Conservation (phyloP, 2,113 vertebrate genomes). For the Microcebus ravelobensis region DNA sequence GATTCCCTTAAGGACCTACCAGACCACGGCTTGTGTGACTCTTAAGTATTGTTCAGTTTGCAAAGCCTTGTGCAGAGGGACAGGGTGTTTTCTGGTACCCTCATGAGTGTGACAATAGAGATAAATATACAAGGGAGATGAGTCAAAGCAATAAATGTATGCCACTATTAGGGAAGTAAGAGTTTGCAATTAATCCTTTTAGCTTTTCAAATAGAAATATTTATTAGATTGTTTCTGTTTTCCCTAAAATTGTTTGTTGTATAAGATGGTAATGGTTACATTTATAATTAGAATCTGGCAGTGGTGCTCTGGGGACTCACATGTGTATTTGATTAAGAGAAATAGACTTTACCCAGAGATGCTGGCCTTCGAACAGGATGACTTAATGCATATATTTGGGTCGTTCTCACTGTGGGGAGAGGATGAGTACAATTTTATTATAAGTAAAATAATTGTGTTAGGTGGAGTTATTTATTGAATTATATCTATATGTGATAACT, state of each 20-base stretch:
- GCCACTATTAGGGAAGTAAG: not conserved
- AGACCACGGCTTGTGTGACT: not conserved
- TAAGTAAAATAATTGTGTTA: constrained; percentile 13
- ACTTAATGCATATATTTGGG: not conserved
- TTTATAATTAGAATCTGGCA: constrained; percentile 59
- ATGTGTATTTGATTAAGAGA: constrained; percentile 51
- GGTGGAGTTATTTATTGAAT: not conserved
- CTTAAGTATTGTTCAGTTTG: not conserved
- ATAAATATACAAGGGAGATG: not conserved
- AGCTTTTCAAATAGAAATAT: not conserved
- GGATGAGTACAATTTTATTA: not conserved
- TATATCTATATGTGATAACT: not conserved
- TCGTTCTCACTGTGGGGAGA: not conserved
- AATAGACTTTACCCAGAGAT: not conserved
- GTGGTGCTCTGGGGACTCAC: not conserved
- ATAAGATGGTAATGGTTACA: not conserved
- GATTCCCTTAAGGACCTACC: not conserved
- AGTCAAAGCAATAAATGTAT: not conserved
- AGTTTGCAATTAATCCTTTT: not conserved
- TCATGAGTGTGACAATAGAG: not conserved
- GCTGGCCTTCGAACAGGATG: not conserved
- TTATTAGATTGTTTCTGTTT: constrained; percentile 13
- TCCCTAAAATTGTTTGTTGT: not conserved
- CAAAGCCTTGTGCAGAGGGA: not conserved
- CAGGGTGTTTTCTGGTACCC: too few species aligned